phyloP scores from a whole-genome alignment of 2,888 invertebrate species.

The Eristalis tenax region DNA sequence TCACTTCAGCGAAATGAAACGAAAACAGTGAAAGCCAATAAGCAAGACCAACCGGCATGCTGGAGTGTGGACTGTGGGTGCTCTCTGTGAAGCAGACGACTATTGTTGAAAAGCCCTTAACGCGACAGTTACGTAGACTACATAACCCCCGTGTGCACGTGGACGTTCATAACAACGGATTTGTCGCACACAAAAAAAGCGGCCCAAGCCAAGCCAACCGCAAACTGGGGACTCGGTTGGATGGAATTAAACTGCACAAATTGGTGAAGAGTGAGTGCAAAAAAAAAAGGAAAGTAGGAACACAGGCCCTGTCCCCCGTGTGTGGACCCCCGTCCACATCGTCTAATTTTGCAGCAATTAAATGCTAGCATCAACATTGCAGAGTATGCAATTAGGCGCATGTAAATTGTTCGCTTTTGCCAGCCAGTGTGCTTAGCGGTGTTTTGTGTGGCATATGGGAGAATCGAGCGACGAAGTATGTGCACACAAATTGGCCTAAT shows the following conservation, averaged over 20 bases:
- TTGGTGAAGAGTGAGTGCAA: conserved; percentile 3
- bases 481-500: conserved; percentile 42
- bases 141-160: conserved; percentile 27
- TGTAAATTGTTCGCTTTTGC: conserved; percentile 49
- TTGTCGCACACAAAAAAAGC: conserved; percentile 9
- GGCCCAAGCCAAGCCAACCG: not conserved
- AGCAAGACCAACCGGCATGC: not conserved
- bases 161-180: conserved; percentile 59
- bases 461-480: not conserved
- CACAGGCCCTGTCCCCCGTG: not conserved
- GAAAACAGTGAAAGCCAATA: conserved; percentile 23
- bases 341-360: conserved; percentile 65
- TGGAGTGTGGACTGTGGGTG: not conserved
- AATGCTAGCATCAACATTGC: conserved; percentile 68
- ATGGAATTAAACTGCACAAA: conserved; percentile 51
- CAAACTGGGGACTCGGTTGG: conserved; percentile 12
- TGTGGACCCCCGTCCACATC: conserved; percentile 28
- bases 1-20: conserved; percentile 13
- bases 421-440: conserved; percentile 16
- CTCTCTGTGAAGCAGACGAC: conserved; percentile 14
- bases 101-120: conserved; percentile 15
- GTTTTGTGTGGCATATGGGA: conserved; percentile 6
- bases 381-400: conserved; percentile 64
- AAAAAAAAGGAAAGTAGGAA: not conserved
- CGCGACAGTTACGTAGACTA: not conserved